Conservation (phyloP, 2,113 vertebrate genomes). For the Phycodurus eques region DNA sequence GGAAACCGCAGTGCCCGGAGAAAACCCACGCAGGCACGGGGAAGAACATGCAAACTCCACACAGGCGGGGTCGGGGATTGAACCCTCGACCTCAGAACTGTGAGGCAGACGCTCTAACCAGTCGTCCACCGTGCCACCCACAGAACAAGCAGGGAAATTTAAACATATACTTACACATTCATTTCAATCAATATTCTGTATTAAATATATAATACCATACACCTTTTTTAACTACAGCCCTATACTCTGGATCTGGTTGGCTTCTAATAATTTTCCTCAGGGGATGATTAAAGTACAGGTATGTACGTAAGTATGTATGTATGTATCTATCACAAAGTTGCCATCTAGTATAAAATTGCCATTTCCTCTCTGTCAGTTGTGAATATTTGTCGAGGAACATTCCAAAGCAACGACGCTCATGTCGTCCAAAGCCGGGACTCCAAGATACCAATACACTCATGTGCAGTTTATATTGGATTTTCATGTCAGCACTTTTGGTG, state of each 20-base stretch:
- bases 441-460: conserved; percentile 40
- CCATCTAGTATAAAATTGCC: conserved; percentile 23
- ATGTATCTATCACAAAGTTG: background rate
- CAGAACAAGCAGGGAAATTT: no score
- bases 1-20: no score
- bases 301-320: no score
- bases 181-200: background rate
- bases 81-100: no score
- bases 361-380: conserved; percentile 31
- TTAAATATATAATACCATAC: background rate
- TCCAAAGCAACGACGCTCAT: conserved; percentile 30
- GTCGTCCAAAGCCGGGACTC: conserved; percentile 62
- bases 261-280: no score
- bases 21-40: no score
- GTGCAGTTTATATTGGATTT: conserved; percentile 65
- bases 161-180: no score
- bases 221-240: background rate
- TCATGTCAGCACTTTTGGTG: conserved; percentile 73
- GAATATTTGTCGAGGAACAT: conserved; percentile 37
- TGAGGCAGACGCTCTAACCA: no score
- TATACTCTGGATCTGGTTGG: background rate
- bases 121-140: no score
- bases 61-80: no score
- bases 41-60: no score
- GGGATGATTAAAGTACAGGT: no score